Base-by-base conservation (phyloP, 30 jellyfish, hydroid and myxozoan genomes). In the Hydractinia echinata region DNA sequence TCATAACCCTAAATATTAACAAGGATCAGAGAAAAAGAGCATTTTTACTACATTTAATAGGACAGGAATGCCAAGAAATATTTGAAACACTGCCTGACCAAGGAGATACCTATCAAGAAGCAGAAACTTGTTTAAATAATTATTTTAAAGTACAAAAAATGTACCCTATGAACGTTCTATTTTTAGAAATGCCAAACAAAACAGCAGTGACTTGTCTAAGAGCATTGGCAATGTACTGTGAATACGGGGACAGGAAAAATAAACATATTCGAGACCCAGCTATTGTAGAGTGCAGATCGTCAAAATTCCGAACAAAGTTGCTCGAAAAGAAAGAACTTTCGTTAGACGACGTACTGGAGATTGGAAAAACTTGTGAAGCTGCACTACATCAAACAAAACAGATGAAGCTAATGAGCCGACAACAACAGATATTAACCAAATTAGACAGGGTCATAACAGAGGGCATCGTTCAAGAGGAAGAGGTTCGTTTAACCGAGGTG, bases 221-320 rank as follows among this genome's bases (percentile, higher is more conserved):
- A 9, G n/a, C 10, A n/a, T n/a, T 56, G 10, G 10, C 68, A 9
- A 56, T 56, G 68, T 56, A 56, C n/a, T 56, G 68, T 56, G 68
- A 56, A 56, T 56, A 56, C n/a, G 68, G 68, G n/a, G 68, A 56
- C 10, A 10, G n/a, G 10, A 56, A 10, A n/a, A 9, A 56, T n/a
- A 56, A 56, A 56, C 68, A 10, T 56, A 56, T 56, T 56, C 68
- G n/a, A n/a, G n/a, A 56, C 68, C 68, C 10, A 56, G 68, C n/a
- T 56, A 56, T 56, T 56, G 68, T 10, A 56, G n/a, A 56, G 68
- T 56, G 10, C n/a, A n/a, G n/a, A n/a, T n/a, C n/a, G n/a, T n/a
- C n/a, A n/a, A n/a, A n/a, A n/a, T n/a, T n/a, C n/a, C 68, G 68
- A 10, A 56, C 68, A 56, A 56, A 56, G 68, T n/a, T 56, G n/a